Evolutionary conservation across 2,888 invertebrate species (phyloP).

Genomic region (Cheilosia impressa): DNA sequence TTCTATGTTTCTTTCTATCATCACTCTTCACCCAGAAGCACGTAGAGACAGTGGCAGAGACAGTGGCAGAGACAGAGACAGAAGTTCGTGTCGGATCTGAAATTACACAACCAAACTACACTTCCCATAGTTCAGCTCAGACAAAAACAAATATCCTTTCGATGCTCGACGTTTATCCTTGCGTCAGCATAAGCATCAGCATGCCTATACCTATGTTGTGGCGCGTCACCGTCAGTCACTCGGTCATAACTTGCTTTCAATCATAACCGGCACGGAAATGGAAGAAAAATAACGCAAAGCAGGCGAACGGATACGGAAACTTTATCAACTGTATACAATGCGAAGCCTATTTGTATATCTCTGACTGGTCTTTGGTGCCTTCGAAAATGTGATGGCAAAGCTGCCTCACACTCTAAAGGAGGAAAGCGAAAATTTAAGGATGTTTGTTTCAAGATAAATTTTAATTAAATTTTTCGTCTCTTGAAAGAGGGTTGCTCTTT

Average conservation of each 20-base stretch:
- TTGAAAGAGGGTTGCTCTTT: conserved; percentile 25
- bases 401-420: neutral
- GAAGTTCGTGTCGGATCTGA: conserved; percentile 17
- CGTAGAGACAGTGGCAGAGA: neutral
- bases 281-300: conserved; percentile 19
- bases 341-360: conserved; percentile 11
- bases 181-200: conserved; percentile 20
- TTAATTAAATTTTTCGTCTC: conserved; percentile 64
- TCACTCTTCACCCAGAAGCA: conserved; percentile 2
- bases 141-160: conserved; percentile 39
- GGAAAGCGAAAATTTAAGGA: conserved; percentile 41
- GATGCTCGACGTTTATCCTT: neutral
- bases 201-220: neutral
- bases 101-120: conserved; percentile 44
- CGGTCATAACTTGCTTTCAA: conserved; percentile 16
- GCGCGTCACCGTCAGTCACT: conserved; percentile 15
- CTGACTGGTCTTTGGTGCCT: neutral
- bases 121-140: conserved; percentile 22
- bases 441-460: conserved; percentile 61
- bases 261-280: conserved; percentile 29
- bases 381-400: neutral
- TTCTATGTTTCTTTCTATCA: conserved; percentile 17
- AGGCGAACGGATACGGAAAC: conserved; percentile 26
- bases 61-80: neutral
- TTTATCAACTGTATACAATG: conserved; percentile 11